Evolutionary conservation across 2,888 invertebrate species (phyloP).

Genomic region (Synergus laeviventris): DNA sequence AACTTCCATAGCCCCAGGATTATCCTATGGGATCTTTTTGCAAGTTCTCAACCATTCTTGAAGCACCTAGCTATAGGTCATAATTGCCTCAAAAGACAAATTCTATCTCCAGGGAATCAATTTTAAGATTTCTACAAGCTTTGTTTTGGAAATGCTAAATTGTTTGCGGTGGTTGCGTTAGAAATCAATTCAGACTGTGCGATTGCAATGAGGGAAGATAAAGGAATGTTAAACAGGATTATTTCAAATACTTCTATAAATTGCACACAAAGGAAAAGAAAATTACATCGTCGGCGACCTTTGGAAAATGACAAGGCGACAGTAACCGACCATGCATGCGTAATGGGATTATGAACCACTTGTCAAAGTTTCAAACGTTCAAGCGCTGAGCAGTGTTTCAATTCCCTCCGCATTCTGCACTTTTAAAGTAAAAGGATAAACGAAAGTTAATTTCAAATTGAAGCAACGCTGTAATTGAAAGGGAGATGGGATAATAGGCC

Average conservation of each 20-base stretch:
- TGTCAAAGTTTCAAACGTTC: slow-evolving; percentile 36
- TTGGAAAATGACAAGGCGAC: slow-evolving; percentile 38
- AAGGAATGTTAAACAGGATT: slow-evolving; percentile 11
- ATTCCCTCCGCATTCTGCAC: slow-evolving; percentile 29
- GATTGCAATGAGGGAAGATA: neutral
- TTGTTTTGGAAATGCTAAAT: too few relatives aligned
- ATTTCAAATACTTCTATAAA: slow-evolving; percentile 28
- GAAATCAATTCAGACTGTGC: slow-evolving; percentile 11
- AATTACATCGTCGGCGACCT: slow-evolving; percentile 55
- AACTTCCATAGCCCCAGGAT: neutral
- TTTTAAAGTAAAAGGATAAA: slow-evolving; percentile 24
- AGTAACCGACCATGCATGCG: slow-evolving; percentile 37
- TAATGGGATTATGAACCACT: slow-evolving; percentile 37
- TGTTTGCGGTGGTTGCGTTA: neutral
- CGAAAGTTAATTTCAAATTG: slow-evolving; percentile 30
- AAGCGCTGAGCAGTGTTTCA: slow-evolving; percentile 35
- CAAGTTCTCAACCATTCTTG: neutral
- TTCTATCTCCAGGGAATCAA: slow-evolving; percentile 1
- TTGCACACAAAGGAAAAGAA: slow-evolving; percentile 47
- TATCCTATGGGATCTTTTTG: neutral
- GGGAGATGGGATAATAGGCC: neutral
- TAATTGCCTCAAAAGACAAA: neutral
- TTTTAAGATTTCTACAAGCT: too few relatives aligned
- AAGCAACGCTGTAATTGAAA: slow-evolving; percentile 15
- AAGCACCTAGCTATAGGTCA: neutral